phyloP scores from a whole-genome alignment of 2,888 invertebrate genomes.

The Amorpha juglandis region DNA sequence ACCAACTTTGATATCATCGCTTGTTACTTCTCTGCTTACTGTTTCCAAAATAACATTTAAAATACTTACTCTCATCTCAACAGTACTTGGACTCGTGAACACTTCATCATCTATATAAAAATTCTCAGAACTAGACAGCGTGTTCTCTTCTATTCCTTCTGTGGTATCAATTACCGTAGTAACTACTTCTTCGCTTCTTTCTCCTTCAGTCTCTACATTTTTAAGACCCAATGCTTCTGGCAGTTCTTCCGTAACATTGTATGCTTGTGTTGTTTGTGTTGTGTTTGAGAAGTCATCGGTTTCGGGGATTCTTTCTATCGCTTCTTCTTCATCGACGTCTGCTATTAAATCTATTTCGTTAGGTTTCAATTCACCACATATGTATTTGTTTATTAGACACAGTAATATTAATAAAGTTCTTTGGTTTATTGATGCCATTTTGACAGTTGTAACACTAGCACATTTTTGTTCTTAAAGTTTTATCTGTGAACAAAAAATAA shows the following conservation, averaged over 20 bases:
- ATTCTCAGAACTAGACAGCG: slow-evolving; percentile 16
- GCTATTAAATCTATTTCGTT: slow-evolving; percentile 13
- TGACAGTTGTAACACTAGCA: slow-evolving; percentile 30
- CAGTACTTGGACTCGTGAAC: neutral
- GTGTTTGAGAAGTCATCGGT: slow-evolving; percentile 3
- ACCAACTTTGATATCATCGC: too few relatives aligned
- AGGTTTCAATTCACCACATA: neutral
- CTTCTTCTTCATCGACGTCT: neutral
- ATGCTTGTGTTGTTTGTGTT: slow-evolving; percentile 25
- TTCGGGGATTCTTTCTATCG: slow-evolving; percentile 5
- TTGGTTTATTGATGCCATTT: slow-evolving; percentile 36
- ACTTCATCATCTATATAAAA: slow-evolving; percentile 10
- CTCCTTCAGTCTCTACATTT: slow-evolving; percentile 16
- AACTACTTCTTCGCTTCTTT: neutral
- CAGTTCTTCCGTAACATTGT: slow-evolving; percentile 10
- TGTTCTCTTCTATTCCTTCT: slow-evolving; percentile 19
- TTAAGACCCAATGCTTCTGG: slow-evolving; percentile 20
- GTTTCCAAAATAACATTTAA: neutral
- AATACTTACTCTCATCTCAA: slow-evolving; percentile 1
- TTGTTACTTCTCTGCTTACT: neutral
- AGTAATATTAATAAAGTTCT: slow-evolving; percentile 38
- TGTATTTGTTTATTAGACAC: neutral
- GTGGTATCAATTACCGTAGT: slow-evolving; percentile 21
- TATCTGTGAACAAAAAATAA: slow-evolving; percentile 34
- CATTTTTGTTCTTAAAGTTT: slow-evolving; percentile 27